phyloP scores from a whole-genome alignment of 2,113 vertebrate genomes.

The Hiodon alosoides region DNA sequence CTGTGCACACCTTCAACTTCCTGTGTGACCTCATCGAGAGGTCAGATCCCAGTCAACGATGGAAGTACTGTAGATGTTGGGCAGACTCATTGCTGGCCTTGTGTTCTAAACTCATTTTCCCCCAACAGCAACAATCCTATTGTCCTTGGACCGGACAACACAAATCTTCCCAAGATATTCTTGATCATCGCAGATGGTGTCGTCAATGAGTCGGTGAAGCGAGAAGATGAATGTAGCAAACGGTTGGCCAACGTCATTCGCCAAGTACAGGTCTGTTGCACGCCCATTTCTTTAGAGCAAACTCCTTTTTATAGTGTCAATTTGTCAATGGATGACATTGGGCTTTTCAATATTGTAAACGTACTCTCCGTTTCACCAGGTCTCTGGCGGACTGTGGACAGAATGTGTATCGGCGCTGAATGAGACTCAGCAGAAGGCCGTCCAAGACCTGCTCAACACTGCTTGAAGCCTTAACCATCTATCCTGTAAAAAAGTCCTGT shows the following conservation, averaged over 20 bases:
- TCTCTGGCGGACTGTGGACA: slow-evolving; percentile 88
- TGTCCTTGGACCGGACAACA: slow-evolving; percentile 90
- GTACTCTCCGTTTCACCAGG: slow-evolving; percentile 54
- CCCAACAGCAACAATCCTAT: slow-evolving; percentile 84
- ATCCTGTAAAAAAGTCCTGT: slow-evolving; percentile 38
- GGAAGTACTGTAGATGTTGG: too few species aligned
- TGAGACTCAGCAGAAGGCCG: slow-evolving; percentile 89
- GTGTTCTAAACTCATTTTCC: not conserved
- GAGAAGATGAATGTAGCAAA: slow-evolving; percentile 88
- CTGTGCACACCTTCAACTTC: slow-evolving; percentile 90
- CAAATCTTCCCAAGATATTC: slow-evolving; percentile 93
- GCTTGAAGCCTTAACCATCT: slow-evolving; percentile 73
- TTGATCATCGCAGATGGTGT: slow-evolving; percentile 92
- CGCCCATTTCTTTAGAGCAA: not conserved
- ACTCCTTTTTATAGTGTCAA: not conserved
- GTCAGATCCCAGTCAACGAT: slow-evolving; percentile 47
- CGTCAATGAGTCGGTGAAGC: slow-evolving; percentile 86
- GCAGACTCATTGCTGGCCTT: not conserved
- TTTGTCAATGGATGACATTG: too few species aligned
- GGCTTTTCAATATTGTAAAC: not conserved
- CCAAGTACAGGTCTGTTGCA: slow-evolving; percentile 81
- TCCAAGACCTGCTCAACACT: slow-evolving; percentile 90
- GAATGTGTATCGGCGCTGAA: slow-evolving; percentile 89
- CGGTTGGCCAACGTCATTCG: slow-evolving; percentile 90
- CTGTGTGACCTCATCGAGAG: slow-evolving; percentile 96